Conservation (phyloP, 2,888 invertebrate genomes). For the Fragum sueziense region DNA sequence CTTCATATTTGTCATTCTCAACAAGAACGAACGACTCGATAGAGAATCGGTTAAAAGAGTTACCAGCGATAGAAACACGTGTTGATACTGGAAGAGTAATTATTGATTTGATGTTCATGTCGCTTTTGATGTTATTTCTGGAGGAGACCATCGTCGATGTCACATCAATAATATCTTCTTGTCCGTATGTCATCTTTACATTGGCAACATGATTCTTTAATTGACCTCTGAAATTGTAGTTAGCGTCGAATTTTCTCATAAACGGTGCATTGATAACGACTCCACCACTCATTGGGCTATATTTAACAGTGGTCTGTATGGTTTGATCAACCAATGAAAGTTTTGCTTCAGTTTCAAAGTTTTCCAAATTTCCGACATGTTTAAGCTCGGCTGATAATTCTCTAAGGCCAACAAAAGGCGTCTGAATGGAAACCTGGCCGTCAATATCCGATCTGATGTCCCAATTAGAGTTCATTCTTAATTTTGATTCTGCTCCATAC, state of each 20-base stretch:
- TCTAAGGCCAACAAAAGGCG: background rate
- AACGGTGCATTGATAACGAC: background rate
- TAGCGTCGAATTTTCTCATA: background rate
- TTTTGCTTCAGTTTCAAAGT: conserved; percentile 4
- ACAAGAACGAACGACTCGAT: background rate
- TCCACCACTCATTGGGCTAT: background rate
- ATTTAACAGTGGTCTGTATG: background rate
- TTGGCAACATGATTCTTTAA: background rate
- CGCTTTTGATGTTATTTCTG: background rate
- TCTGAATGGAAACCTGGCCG: background rate
- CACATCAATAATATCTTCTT: background rate
- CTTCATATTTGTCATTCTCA: background rate
- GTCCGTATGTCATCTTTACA: background rate
- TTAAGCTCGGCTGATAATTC: background rate
- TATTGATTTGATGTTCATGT: background rate
- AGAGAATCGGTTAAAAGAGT: background rate
- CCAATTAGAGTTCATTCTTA: conserved; percentile 2
- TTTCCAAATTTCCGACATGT: background rate
- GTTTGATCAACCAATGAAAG: background rate
- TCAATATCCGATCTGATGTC: background rate
- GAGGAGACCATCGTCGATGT: background rate
- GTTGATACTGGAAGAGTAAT: background rate
- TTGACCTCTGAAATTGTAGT: background rate
- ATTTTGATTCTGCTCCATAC: conserved; percentile 22
- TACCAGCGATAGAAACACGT: background rate